phyloP scores from a whole-genome alignment of 1,140 invertebrate genomes.

The Charaxes varanes region DNA sequence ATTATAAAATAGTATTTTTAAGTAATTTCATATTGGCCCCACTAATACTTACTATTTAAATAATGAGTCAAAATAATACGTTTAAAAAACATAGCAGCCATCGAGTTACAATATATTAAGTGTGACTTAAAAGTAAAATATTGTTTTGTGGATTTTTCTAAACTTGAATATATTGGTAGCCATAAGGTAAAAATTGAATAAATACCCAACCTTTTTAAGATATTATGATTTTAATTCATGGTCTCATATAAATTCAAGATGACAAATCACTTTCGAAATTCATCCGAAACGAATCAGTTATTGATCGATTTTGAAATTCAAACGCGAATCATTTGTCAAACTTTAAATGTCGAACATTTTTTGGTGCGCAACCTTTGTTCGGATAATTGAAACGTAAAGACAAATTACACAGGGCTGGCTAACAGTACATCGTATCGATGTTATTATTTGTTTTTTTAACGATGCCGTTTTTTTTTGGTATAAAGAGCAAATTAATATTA shows the following conservation, averaged over 20 bases:
- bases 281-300: slow-evolving; percentile 38
- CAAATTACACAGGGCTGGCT: slow-evolving; percentile 14
- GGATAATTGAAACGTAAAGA: slow-evolving; percentile 35
- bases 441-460: neutral
- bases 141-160: no score
- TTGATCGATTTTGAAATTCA: slow-evolving; percentile 23
- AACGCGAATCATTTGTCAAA: slow-evolving; percentile 44
- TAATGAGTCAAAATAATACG: no score
- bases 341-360: slow-evolving; percentile 31
- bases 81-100: no score
- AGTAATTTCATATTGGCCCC: no score
- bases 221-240: no score
- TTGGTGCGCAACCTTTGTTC: slow-evolving; percentile 24
- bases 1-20: no score
- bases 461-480: neutral
- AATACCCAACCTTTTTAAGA: no score
- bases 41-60: no score
- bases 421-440: neutral
- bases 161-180: no score
- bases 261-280: slow-evolving; percentile 36
- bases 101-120: no score
- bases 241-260: slow-evolving; percentile 28
- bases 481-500: neutral
- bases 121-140: no score
- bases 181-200: no score